Conservation (phyloP, 2,113 vertebrate genomes). For the Siniperca chuatsi region DNA sequence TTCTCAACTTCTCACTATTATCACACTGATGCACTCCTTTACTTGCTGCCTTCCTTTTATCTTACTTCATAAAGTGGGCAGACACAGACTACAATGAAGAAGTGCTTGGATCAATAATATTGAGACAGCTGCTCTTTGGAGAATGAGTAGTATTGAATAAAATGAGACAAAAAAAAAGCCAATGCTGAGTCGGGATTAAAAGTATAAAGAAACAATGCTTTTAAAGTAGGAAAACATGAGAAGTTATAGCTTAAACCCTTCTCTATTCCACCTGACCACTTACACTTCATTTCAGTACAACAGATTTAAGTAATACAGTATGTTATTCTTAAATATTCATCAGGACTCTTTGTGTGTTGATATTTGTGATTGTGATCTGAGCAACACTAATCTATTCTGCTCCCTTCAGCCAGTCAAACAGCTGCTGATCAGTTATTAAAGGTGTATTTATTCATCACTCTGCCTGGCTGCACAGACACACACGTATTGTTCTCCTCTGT, state of each 20-base stretch:
- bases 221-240: neutral
- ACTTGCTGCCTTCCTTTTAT: neutral
- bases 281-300: neutral
- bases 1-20: neutral
- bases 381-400: neutral
- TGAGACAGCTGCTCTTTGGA: constrained; percentile 41
- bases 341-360: neutral
- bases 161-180: constrained; percentile 24
- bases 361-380: constrained; percentile 4
- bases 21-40: neutral
- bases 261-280: neutral
- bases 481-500: constrained; percentile 39
- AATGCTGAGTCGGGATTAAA: constrained; percentile 25
- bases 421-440: constrained; percentile 53
- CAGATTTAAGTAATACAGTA: neutral
- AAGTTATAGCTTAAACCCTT: neutral
- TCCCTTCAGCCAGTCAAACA: constrained; percentile 6
- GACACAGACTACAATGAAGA: constrained; percentile 22
- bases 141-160: constrained; percentile 20
- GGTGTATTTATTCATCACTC: constrained; percentile 53
- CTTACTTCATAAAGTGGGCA: constrained; percentile 23
- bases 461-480: constrained; percentile 39
- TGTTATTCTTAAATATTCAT: neutral
- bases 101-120: constrained; percentile 53
- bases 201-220: neutral